phyloP scores from a whole-genome alignment of 1,140 invertebrate species.

The Adelges cooleyi region DNA sequence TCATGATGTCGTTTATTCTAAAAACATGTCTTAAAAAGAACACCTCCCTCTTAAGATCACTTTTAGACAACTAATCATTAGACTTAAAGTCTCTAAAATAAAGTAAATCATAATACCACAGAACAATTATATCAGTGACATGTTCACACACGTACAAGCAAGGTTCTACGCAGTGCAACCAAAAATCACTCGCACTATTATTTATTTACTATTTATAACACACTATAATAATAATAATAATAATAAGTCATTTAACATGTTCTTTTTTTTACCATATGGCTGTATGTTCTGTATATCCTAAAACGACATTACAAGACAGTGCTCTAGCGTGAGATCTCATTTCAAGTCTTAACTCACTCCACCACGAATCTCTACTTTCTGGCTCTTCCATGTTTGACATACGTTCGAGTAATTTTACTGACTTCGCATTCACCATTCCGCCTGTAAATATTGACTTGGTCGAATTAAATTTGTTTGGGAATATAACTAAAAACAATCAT shows the following conservation, averaged over 20 bases:
- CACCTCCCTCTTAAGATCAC: too few species aligned
- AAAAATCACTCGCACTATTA: not conserved
- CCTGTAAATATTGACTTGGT: constrained; percentile 41
- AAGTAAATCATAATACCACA: too few species aligned
- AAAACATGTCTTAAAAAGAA: too few species aligned
- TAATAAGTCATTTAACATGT: too few species aligned
- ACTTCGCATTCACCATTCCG: constrained; percentile 72
- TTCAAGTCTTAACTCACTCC: constrained; percentile 89
- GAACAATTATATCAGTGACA: too few species aligned
- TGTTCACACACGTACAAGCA: not conserved
- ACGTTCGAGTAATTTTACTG: constrained; percentile 76
- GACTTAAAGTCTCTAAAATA: too few species aligned
- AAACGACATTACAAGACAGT: constrained; percentile 82
- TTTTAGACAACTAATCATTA: too few species aligned
- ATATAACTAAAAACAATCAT: not conserved
- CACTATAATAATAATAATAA: too few species aligned
- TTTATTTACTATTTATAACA: not conserved
- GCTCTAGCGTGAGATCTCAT: constrained; percentile 81
- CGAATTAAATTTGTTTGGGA: not conserved
- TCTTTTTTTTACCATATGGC: constrained; percentile 66
- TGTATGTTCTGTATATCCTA: constrained; percentile 81
- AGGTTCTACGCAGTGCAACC: not conserved
- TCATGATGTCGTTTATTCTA: too few species aligned
- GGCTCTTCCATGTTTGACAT: constrained; percentile 74
- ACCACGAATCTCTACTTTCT: constrained; percentile 85